phyloP scores from a whole-genome alignment of 2,888 invertebrate species.

The Microctonus aethiopoides region DNA sequence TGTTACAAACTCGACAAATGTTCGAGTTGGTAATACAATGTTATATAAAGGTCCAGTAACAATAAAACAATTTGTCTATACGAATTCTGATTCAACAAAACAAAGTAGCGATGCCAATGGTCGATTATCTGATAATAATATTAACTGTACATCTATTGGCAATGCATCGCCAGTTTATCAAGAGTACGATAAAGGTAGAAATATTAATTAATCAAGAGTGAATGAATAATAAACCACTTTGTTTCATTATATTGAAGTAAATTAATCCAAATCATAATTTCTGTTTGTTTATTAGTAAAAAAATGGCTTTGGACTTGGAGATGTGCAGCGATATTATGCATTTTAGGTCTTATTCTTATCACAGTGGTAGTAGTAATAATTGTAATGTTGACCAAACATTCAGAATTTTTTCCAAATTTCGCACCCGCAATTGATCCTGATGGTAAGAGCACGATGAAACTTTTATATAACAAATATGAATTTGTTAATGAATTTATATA shows the following conservation, averaged over 20 bases:
- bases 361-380: constrained; percentile 44
- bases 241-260: neutral
- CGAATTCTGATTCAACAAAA: constrained; percentile 42
- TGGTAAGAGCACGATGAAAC: too few relatives aligned
- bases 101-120: constrained; percentile 35
- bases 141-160: constrained; percentile 20
- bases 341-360: constrained; percentile 47
- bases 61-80: constrained; percentile 78
- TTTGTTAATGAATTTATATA: too few relatives aligned
- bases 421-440: constrained; percentile 29
- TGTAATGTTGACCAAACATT: constrained; percentile 40
- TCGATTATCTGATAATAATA: constrained; percentile 29
- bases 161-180: constrained; percentile 19
- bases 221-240: neutral
- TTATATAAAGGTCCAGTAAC: constrained; percentile 83
- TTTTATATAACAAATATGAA: neutral
- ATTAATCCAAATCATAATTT: neutral
- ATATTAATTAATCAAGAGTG: neutral
- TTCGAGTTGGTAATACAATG: constrained; percentile 82
- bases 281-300: constrained; percentile 46
- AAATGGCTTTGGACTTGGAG: constrained; percentile 55
- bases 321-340: constrained; percentile 48
- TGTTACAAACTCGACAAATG: constrained; percentile 76
- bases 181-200: constrained; percentile 35
- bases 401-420: constrained; percentile 17